phyloP scores from a whole-genome alignment of 2,888 invertebrate species.

The Labia minor region DNA sequence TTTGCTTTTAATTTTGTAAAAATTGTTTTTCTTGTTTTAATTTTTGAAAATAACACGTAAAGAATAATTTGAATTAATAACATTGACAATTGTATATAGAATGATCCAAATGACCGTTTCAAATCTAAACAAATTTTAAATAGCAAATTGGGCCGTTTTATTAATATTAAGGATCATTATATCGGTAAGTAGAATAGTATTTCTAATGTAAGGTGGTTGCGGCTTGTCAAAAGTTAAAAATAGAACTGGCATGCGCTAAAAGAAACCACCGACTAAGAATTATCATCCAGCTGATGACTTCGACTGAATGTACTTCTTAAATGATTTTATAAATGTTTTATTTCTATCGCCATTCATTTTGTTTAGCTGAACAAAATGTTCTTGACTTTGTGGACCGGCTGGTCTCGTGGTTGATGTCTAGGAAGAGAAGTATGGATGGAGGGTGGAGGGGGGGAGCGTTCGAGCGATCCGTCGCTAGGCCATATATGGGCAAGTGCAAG shows the following conservation, averaged over 20 bases:
- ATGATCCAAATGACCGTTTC: background rate
- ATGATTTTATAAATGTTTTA: too few species aligned
- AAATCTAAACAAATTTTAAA: background rate
- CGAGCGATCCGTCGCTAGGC: constrained; percentile 50
- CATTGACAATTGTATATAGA: background rate
- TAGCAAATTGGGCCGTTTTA: too few species aligned
- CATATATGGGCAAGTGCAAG: constrained; percentile 69
- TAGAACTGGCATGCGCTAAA: background rate
- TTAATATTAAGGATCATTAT: background rate
- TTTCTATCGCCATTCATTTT: background rate
- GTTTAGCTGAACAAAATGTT: background rate
- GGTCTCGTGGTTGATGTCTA: background rate
- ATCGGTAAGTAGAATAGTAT: too few species aligned
- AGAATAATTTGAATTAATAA: too few species aligned
- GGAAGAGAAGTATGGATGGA: constrained; percentile 26
- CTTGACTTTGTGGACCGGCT: constrained; percentile 22
- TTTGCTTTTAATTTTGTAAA: background rate
- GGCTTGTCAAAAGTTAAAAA: background rate
- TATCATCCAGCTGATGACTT: background rate
- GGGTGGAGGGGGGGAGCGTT: constrained; percentile 39
- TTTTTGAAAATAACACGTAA: too few species aligned
- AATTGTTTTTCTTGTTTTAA: background rate
- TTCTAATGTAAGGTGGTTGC: background rate
- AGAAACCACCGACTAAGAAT: background rate
- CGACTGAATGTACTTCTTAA: too few species aligned